Conservation (phyloP, 1,140 invertebrate species). For the Holcopasites calliopsidis region DNA sequence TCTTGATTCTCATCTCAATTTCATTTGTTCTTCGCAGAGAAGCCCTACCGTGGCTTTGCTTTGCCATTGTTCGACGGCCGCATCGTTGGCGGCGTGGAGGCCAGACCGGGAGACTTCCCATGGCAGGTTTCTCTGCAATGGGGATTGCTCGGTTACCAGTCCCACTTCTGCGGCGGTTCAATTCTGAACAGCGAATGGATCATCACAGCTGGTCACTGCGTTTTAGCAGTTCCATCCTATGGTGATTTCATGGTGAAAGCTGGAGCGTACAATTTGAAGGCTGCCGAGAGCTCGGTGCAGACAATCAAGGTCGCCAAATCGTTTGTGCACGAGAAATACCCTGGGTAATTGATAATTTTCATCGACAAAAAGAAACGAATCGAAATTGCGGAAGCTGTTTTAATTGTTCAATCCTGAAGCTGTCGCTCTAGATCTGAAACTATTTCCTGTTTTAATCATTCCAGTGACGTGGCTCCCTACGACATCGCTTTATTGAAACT, state of each 20-base stretch:
- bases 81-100: conserved; percentile 78
- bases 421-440: neutral
- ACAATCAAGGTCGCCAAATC: conserved; percentile 67
- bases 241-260: conserved; percentile 58
- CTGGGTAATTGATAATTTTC: conserved; percentile 69
- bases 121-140: conserved; percentile 79
- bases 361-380: neutral
- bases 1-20: neutral
- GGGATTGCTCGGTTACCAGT: conserved; percentile 30
- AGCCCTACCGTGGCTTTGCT: conserved; percentile 8
- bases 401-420: too few relatives aligned
- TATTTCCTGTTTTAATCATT: conserved; percentile 3
- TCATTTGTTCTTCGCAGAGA: conserved; percentile 19
- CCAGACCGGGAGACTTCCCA: conserved; percentile 73
- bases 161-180: conserved; percentile 81
- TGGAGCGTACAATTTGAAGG: conserved; percentile 65
- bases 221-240: conserved; percentile 60
- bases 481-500: conserved; percentile 84
- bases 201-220: conserved; percentile 81
- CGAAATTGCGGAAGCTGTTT: too few relatives aligned
- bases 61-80: neutral
- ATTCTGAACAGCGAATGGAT: conserved; percentile 80
- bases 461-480: conserved; percentile 77
- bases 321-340: conserved; percentile 79
- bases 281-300: conserved; percentile 76